A percentile compares a stretch with the other conserved stretches of the same genome.
Conservation (phyloP, 2,797 vertebrate genomes). For the Chanos chanos region DNA sequence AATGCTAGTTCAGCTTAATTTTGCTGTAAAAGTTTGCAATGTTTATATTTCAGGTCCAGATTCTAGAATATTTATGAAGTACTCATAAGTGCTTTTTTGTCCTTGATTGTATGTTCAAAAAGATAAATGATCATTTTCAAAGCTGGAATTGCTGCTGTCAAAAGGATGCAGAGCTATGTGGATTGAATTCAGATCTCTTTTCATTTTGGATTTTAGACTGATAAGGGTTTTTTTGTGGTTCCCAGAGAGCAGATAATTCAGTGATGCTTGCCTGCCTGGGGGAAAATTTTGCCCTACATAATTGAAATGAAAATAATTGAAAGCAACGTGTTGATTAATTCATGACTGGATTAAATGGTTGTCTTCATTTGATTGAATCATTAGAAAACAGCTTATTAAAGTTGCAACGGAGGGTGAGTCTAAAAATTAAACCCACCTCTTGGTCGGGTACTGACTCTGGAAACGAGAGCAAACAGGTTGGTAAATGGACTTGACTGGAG, state of each 20-base stretch:
- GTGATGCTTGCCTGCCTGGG: conserved; percentile 24
- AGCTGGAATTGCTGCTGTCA: too few species aligned
- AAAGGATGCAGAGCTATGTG: too few species aligned
- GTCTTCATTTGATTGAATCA: conserved; percentile 33
- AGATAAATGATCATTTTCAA: too few species aligned
- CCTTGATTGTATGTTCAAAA: too few species aligned
- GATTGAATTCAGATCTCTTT: too few species aligned
- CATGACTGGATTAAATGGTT: conserved; percentile 40
- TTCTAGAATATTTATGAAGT: too few species aligned
- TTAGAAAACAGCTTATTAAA: conserved; percentile 35
- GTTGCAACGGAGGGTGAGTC: conserved; percentile 36
- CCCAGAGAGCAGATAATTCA: conserved; percentile 31
- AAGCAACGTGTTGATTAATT: conserved; percentile 45
- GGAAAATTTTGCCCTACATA: conserved; percentile 32
- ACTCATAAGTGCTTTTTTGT: too few species aligned
- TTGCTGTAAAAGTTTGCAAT: too few species aligned
- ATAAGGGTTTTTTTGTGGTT: conserved; percentile 32
- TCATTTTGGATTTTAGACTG: conserved; percentile 35
- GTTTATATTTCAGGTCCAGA: too few species aligned
- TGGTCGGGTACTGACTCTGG: neutral
- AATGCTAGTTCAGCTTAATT: too few species aligned
- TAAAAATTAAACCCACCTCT: conserved; percentile 30
- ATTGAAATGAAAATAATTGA: conserved; percentile 41
- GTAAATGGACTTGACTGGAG: too few species aligned
- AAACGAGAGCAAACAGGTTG: conserved; percentile 6